Evolutionary conservation across 2,113 vertebrate genomes (phyloP), one percentile per base, ranked within the genome.

Genomic region (Corydoras maculifer): DNA sequence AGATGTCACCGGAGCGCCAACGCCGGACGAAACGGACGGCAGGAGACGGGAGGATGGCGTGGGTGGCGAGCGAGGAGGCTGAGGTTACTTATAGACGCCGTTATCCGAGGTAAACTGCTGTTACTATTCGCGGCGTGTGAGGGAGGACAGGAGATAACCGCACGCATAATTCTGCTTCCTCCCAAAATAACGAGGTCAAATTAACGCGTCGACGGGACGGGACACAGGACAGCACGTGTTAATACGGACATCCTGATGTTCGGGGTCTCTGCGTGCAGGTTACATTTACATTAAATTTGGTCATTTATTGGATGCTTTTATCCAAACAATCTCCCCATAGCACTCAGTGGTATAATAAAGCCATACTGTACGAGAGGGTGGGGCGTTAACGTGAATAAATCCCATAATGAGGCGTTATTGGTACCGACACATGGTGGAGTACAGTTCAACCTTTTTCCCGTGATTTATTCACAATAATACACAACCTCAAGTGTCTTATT

Each of bases 41-140:
- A 8, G n/a, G 54, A 66, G 70, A 68, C 18, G 18, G 18, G 35
- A 0, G 2, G 14, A 48, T 57, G 13, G 50, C 8, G 32, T 49
- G 15, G 54, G 60, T 30, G 18, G 13, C 51, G 15, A 14, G 18
- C 18, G 31, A 50, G 15, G 32, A 48, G 30, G 30, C 35, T 58
- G 14, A 53, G 65, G 68, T 79, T 81, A 81, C 78, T 79, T 81
- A 77, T 72, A 79, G 77, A 77, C 66, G 71, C 68, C 60, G 71
- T 75, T 65, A 71, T 79, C 77, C 58, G 68, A 82, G 74, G 79
- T 73, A 78, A 68, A 74, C 75, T 68, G 57, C 72, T 61, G 48
- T 3, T 55, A 15, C 75, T 81, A 79, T 82, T 77, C 76, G 79
- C 79, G 79, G 70, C 18, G 53, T 61, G 51, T 67, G 65, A 71